Evolutionary conservation across 2,888 invertebrate genomes (phyloP).

Genomic region (Cistogaster globosa): DNA sequence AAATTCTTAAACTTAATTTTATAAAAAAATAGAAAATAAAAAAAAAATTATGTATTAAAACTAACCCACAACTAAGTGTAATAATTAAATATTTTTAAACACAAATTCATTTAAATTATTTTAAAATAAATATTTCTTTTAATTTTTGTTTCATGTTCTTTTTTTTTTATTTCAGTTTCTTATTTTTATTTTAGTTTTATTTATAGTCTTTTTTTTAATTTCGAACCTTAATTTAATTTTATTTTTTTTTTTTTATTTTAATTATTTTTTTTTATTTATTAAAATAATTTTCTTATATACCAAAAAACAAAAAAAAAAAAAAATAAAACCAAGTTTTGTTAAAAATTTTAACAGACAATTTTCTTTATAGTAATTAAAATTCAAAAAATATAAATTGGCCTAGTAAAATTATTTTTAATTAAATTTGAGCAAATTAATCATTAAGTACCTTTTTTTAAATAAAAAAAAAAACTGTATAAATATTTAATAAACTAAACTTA

Average conservation of each 20-base stretch:
- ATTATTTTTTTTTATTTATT: not conserved
- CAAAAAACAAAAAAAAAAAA: slow-evolving; percentile 12
- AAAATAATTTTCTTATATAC: slow-evolving; percentile 4
- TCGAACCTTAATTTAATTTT: not conserved
- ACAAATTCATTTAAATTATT: not conserved
- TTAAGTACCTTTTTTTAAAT: slow-evolving; percentile 67
- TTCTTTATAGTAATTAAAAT: too few relatives aligned
- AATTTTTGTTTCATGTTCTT: not conserved
- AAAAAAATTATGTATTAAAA: not conserved
- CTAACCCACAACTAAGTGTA: not conserved
- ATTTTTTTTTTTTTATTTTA: not conserved
- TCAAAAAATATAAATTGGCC: slow-evolving; percentile 29
- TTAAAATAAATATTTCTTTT: not conserved
- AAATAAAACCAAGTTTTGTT: not conserved
- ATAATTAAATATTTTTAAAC: not conserved
- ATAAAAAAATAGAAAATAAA: slow-evolving; percentile 23
- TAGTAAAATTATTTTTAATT: slow-evolving; percentile 21
- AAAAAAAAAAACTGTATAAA: slow-evolving; percentile 31
- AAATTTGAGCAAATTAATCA: slow-evolving; percentile 27
- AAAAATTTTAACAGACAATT: slow-evolving; percentile 13
- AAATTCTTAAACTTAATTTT: slow-evolving; percentile 29
- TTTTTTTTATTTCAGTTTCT: slow-evolving; percentile 24
- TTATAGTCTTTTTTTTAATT: not conserved
- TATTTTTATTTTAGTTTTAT: slow-evolving; percentile 5
- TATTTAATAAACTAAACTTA: slow-evolving; percentile 37